phyloP scores from a whole-genome alignment of 2,113 vertebrate genomes.

The Typhlomys cinereus region DNA sequence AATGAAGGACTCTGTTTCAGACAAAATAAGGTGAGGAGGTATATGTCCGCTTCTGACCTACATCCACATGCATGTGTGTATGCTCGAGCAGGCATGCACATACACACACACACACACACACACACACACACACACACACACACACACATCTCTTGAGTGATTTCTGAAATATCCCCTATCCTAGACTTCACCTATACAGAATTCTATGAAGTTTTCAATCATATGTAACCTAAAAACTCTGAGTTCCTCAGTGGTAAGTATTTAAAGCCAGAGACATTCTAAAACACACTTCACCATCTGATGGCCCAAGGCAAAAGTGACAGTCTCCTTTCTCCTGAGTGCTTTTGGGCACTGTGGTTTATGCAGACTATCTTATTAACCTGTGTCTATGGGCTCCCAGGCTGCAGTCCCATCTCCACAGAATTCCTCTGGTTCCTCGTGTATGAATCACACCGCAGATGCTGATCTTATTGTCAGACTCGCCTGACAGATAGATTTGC shows the following conservation, averaged over 20 bases:
- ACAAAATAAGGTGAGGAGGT: neutral
- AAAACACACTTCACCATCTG: neutral
- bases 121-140: too few species aligned
- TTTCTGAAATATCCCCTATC: neutral
- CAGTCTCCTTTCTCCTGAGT: neutral
- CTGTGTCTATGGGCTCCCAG: slow-evolving; percentile 21
- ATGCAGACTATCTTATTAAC: slow-evolving; percentile 50
- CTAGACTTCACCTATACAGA: neutral
- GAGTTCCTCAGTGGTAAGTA: neutral
- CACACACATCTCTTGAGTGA: neutral
- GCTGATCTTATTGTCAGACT: slow-evolving; percentile 66
- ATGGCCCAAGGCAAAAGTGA: neutral
- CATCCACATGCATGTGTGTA: too few species aligned
- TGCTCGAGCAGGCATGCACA: too few species aligned
- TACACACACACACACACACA: neutral
- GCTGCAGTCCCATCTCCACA: neutral
- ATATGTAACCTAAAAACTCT: neutral
- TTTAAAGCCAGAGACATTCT: neutral
- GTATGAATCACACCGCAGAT: slow-evolving; percentile 50
- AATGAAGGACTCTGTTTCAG: neutral
- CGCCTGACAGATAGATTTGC: slow-evolving; percentile 61
- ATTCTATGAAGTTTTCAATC: neutral
- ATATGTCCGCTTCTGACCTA: too few species aligned
- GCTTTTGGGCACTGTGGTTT: neutral
- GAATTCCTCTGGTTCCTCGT: neutral